Evolutionary conservation across 2,888 invertebrate species (phyloP).

Genomic region (Acanthacorydalis orientalis): DNA sequence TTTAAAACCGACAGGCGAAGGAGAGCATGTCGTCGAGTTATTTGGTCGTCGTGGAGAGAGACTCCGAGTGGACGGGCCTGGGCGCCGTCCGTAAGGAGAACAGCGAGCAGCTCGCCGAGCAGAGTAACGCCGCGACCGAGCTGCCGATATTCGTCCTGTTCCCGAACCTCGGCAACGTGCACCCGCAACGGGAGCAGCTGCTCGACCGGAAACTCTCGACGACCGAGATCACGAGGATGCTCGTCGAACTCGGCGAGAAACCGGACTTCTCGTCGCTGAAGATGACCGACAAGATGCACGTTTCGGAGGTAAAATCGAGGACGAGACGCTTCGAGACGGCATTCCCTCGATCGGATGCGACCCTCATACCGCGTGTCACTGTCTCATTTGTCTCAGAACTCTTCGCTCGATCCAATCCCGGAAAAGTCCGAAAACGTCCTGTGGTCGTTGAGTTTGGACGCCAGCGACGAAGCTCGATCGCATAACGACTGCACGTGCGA

Average conservation of each 20-base stretch:
- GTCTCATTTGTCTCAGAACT: too few relatives aligned
- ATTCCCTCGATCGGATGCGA: not conserved
- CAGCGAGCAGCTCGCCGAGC: not conserved
- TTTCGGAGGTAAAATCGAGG: conserved; percentile 4
- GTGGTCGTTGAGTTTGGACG: not conserved
- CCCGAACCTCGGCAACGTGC: conserved; percentile 13
- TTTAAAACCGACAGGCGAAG: too few relatives aligned
- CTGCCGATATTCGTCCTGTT: conserved; percentile 16
- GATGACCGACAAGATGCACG: conserved; percentile 13
- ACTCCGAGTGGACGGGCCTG: conserved; percentile 30
- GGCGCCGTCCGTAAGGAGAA: conserved; percentile 20
- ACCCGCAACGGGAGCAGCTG: not conserved
- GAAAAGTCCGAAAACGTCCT: too few relatives aligned
- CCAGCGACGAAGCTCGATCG: conserved; percentile 15
- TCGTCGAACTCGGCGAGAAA: conserved; percentile 16
- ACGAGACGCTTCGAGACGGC: not conserved
- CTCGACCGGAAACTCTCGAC: conserved; percentile 11
- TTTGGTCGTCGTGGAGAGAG: conserved; percentile 22
- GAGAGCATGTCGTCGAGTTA: too few relatives aligned
- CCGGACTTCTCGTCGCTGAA: conserved; percentile 16
- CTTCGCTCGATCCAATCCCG: too few relatives aligned
- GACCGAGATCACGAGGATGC: conserved; percentile 15
- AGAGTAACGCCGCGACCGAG: conserved; percentile 10
- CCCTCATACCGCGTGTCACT: not conserved
- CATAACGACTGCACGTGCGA: too few relatives aligned